phyloP scores from a whole-genome alignment of 2,888 invertebrate species.

The Coecobrya sp. region DNA sequence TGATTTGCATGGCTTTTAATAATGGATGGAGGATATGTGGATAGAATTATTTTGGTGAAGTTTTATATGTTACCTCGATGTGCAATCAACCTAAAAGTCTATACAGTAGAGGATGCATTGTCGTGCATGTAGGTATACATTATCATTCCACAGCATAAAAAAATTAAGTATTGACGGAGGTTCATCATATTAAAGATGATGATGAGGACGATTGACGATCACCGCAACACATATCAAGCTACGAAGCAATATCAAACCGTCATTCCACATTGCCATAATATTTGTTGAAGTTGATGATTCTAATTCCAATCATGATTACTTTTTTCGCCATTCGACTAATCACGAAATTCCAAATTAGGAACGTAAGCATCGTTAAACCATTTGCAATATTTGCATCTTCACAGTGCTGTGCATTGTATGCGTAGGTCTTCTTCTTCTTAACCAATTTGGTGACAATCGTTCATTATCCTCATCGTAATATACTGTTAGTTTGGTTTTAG shows the following conservation, averaged over 20 bases:
- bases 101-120: slow-evolving; percentile 5
- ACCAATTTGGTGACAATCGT: slow-evolving; percentile 78
- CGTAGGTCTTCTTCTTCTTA: slow-evolving; percentile 58
- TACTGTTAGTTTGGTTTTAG: background rate
- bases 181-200: slow-evolving; percentile 15
- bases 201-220: slow-evolving; percentile 33
- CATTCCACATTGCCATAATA: slow-evolving; percentile 40
- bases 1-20: slow-evolving; percentile 76
- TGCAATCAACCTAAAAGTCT: slow-evolving; percentile 71
- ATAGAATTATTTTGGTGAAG: slow-evolving; percentile 47
- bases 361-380: slow-evolving; percentile 26
- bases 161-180: slow-evolving; percentile 49
- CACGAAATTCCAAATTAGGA: slow-evolving; percentile 78
- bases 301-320: slow-evolving; percentile 12
- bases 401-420: background rate
- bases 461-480: slow-evolving; percentile 15
- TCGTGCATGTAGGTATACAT: slow-evolving; percentile 3
- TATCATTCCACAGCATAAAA: slow-evolving; percentile 11
- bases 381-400: slow-evolving; percentile 4
- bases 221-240: slow-evolving; percentile 25
- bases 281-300: slow-evolving; percentile 10
- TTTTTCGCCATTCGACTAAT: slow-evolving; percentile 42
- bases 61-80: slow-evolving; percentile 71
- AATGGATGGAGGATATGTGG: slow-evolving; percentile 18
- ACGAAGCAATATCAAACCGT: background rate